phyloP scores from a whole-genome alignment of 2,113 vertebrate species.

The Pollimyrus isidori region DNA sequence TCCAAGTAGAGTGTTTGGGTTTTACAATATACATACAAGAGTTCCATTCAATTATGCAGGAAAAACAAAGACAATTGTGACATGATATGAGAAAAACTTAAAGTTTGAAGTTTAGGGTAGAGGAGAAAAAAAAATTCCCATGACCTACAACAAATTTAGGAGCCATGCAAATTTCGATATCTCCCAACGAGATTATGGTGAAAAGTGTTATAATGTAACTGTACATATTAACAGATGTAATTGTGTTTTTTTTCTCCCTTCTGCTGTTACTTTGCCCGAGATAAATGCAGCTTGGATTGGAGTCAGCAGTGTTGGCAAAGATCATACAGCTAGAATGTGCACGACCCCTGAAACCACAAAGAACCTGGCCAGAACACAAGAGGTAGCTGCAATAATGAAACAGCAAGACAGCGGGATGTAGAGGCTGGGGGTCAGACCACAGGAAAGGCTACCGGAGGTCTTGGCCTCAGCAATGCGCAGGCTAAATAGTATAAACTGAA shows the following conservation, averaged over 20 bases:
- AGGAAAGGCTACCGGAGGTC: background rate
- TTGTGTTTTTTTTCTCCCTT: background rate
- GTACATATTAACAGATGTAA: background rate
- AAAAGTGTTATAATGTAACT: background rate
- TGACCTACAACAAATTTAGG: background rate
- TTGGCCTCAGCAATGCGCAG: background rate
- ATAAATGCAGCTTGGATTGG: conserved; percentile 16
- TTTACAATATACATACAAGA: background rate
- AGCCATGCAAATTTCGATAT: background rate
- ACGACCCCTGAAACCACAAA: background rate
- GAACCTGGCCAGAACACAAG: background rate
- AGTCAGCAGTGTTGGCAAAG: conserved; percentile 6
- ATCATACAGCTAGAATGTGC: background rate
- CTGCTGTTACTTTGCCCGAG: background rate
- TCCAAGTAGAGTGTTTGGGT: background rate
- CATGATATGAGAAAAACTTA: background rate
- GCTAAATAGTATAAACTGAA: background rate
- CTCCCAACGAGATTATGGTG: background rate
- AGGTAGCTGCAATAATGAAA: background rate
- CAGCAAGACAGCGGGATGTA: background rate
- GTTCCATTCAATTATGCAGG: background rate
- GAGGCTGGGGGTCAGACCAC: conserved; percentile 12
- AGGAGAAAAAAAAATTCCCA: background rate
- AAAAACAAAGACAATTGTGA: background rate
- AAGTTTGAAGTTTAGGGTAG: background rate